phyloP scores from a whole-genome alignment of 1,140 invertebrate species.

The Pseudoatta argentina region DNA sequence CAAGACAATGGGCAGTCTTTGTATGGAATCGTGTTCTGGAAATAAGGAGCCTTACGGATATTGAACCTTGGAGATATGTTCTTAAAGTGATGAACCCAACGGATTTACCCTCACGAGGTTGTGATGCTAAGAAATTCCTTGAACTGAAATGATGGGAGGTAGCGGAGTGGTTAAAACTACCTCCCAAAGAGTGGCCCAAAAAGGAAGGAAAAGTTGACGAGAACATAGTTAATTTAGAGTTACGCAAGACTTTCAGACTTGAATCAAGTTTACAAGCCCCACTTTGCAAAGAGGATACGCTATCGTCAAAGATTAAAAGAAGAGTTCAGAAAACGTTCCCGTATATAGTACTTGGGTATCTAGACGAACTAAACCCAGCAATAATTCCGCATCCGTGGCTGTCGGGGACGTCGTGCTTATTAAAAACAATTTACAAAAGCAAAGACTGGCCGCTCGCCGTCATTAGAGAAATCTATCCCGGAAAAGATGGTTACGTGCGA shows the following conservation, averaged over 20 bases:
- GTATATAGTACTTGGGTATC: too few relatives aligned
- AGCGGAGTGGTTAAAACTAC: constrained; percentile 73
- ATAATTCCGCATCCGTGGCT: too few relatives aligned
- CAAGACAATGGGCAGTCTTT: constrained; percentile 19
- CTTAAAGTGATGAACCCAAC: constrained; percentile 35
- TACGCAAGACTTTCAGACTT: neutral
- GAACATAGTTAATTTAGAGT: constrained; percentile 43
- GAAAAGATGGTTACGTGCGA: too few relatives aligned
- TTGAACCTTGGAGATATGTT: constrained; percentile 65
- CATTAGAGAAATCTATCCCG: too few relatives aligned
- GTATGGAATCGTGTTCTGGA: constrained; percentile 57
- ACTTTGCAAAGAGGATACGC: too few relatives aligned
- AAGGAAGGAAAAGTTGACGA: constrained; percentile 45
- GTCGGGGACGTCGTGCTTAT: too few relatives aligned
- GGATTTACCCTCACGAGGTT: constrained; percentile 74
- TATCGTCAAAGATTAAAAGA: too few relatives aligned
- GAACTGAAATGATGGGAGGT: constrained; percentile 75
- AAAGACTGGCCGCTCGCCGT: too few relatives aligned
- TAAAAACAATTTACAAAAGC: too few relatives aligned
- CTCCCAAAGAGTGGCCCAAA: constrained; percentile 67
- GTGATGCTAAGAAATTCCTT: constrained; percentile 68
- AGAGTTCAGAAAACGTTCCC: too few relatives aligned
- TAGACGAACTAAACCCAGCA: too few relatives aligned
- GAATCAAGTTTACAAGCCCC: too few relatives aligned
- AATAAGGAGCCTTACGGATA: constrained; percentile 30